Evolutionary conservation across 2,888 invertebrate species (phyloP).

Genomic region (Gasteruption jaculator): DNA sequence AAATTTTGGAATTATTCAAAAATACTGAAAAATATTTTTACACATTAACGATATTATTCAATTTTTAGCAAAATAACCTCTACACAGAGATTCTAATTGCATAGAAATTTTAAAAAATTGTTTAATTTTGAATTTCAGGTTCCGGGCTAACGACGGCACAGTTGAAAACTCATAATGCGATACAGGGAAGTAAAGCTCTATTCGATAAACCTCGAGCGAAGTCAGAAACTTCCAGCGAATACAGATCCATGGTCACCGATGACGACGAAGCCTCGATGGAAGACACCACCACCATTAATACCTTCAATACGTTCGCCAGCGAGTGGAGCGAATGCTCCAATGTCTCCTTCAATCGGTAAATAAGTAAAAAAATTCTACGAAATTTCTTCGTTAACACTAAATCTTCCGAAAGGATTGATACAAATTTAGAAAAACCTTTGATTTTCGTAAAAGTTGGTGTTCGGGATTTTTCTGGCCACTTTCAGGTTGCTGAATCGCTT

Average conservation of each 20-base stretch:
- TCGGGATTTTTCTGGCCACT: constrained; percentile 4
- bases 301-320: constrained; percentile 85
- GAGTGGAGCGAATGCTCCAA: constrained; percentile 91
- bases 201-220: constrained; percentile 49
- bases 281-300: constrained; percentile 58
- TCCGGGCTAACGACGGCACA: constrained; percentile 73
- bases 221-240: no score
- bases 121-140: constrained; percentile 47
- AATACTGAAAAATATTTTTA: no score
- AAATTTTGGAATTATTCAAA: no score
- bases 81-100: constrained; percentile 23
- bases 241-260: no score
- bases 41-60: no score
- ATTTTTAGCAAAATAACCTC: no score
- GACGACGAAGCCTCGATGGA: no score
- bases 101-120: neutral
- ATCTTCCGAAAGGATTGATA: no score
- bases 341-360: constrained; percentile 76
- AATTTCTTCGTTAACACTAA: no score
- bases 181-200: constrained; percentile 59
- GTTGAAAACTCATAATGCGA: constrained; percentile 73
- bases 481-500: constrained; percentile 67
- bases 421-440: constrained; percentile 3
- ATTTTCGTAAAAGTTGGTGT: neutral
- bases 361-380: neutral